Percentiles rank a stretch among this genome's conserved stretches.
Evolutionary conservation across 35 echinoderm and acorn worm species (phyloP).

Genomic region (Heliocidaris tuberculata): DNA sequence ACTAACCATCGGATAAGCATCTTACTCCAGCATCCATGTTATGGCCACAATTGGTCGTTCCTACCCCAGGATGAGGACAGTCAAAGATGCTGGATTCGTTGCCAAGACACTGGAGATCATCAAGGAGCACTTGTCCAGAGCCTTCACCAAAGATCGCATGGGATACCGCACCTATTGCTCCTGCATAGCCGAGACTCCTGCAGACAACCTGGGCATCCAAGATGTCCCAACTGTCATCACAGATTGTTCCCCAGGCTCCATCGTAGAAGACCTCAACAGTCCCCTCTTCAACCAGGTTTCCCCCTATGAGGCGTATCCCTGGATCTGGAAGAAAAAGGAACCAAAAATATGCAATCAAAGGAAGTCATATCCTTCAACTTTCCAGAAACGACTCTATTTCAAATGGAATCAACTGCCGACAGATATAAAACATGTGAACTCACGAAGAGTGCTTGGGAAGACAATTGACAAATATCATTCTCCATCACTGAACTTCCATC

Average conservation of each 20-base stretch:
- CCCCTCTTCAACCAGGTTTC: not conserved
- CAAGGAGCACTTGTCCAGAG: conserved; percentile 32
- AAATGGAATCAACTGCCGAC: too few species aligned
- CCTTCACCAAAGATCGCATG: conserved; percentile 41
- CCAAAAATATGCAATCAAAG: too few species aligned
- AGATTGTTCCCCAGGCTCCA: not conserved
- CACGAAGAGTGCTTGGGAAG: too few species aligned
- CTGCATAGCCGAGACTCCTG: conserved; percentile 15
- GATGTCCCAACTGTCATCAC: not conserved
- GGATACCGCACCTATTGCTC: not conserved
- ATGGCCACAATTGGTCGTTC: conserved; percentile 39
- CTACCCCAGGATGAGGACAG: conserved; percentile 17
- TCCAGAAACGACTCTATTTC: too few species aligned
- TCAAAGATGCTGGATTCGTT: conserved; percentile 19
- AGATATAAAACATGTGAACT: too few species aligned
- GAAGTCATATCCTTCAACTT: too few species aligned
- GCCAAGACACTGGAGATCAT: conserved; percentile 34
- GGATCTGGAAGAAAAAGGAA: not conserved
- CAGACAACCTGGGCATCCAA: not conserved
- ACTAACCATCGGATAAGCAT: conserved; percentile 8
- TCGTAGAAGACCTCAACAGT: not conserved
- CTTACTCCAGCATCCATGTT: conserved; percentile 33
- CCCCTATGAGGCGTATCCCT: not conserved
- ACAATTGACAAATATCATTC: too few species aligned
- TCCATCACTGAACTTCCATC: too few species aligned